These are phyloP conservation scores for Chaetoderma sp. DNA, from an alignment of 2,888 invertebrate genomes.

Conservation along the genomic window DNA sequence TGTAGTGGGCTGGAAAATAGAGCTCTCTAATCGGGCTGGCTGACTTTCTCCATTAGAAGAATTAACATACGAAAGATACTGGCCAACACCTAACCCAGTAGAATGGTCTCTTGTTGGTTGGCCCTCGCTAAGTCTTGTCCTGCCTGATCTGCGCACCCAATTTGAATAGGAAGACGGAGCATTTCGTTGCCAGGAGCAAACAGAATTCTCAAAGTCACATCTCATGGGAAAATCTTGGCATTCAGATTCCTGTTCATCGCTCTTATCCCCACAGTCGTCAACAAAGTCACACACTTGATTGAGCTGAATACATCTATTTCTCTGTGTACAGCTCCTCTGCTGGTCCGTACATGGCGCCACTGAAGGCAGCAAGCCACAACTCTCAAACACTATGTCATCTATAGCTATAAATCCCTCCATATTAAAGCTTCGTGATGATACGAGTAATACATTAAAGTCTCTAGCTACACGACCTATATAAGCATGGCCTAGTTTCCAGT, in stretches of 20 bases:
- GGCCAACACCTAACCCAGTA: constrained; percentile 51
- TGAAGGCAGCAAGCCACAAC: background rate
- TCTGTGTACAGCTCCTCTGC: constrained; percentile 69
- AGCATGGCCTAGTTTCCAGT: constrained; percentile 52
- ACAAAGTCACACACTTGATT: constrained; percentile 59
- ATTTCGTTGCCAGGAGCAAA: constrained; percentile 59
- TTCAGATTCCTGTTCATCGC: constrained; percentile 50
- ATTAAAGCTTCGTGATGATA: too few relatives aligned
- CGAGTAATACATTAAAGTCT: too few relatives aligned
- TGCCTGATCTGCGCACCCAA: constrained; percentile 52
- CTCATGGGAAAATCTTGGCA: constrained; percentile 44
- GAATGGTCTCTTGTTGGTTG: constrained; percentile 60
- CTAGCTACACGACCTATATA: constrained; percentile 46
- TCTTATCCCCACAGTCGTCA: constrained; percentile 60
- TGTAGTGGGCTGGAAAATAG: constrained; percentile 43
- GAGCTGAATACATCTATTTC: constrained; percentile 66
- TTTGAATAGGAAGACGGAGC: constrained; percentile 58
- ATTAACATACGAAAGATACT: constrained; percentile 60
- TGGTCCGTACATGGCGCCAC: constrained; percentile 56
- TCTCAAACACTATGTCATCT: constrained; percentile 57
- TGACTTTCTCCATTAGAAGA: constrained; percentile 42
- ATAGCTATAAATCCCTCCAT: constrained; percentile 58
- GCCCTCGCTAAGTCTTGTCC: constrained; percentile 50
- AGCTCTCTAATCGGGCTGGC: constrained; percentile 48
- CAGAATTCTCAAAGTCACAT: constrained; percentile 60